Evolutionary conservation across 2,113 vertebrate genomes (phyloP).

Genomic region (Turnix velox): DNA sequence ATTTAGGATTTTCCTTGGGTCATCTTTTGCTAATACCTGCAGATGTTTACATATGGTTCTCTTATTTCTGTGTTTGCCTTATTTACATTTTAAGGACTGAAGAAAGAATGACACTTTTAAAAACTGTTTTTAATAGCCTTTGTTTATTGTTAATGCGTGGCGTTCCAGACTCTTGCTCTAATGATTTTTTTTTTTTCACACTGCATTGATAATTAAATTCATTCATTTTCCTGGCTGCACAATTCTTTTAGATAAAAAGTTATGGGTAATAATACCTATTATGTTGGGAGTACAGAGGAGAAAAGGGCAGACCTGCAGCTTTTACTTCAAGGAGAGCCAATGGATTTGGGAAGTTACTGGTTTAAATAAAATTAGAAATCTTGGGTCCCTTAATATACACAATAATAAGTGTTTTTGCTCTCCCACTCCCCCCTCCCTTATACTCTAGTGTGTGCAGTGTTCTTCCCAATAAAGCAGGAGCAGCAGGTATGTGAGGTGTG

Average conservation of each 20-base stretch:
- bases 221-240: conserved; percentile 84
- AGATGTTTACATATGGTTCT: conserved; percentile 59
- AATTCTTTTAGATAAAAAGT: conserved; percentile 82
- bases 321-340: conserved; percentile 7
- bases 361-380: background rate
- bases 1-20: conserved; percentile 75
- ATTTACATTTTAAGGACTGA: conserved; percentile 73
- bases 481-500: background rate
- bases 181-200: conserved; percentile 86
- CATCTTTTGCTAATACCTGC: conserved; percentile 62
- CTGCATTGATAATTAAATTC: conserved; percentile 87
- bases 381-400: background rate
- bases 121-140: conserved; percentile 79
- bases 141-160: conserved; percentile 81
- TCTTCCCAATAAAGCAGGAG: background rate
- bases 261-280: conserved; percentile 80
- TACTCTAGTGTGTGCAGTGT: background rate
- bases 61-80: conserved; percentile 68
- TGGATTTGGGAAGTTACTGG: background rate
- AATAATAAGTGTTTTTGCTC: background rate
- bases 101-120: conserved; percentile 66
- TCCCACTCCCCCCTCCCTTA: no score
- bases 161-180: conserved; percentile 80
- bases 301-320: conserved; percentile 68
- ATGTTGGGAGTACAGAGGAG: conserved; percentile 70